Percentiles rank a stretch among this genome's conserved stretches.
Evolutionary conservation across 1,140 invertebrate genomes (phyloP).

Genomic region (Acyrthosiphon pisum): DNA sequence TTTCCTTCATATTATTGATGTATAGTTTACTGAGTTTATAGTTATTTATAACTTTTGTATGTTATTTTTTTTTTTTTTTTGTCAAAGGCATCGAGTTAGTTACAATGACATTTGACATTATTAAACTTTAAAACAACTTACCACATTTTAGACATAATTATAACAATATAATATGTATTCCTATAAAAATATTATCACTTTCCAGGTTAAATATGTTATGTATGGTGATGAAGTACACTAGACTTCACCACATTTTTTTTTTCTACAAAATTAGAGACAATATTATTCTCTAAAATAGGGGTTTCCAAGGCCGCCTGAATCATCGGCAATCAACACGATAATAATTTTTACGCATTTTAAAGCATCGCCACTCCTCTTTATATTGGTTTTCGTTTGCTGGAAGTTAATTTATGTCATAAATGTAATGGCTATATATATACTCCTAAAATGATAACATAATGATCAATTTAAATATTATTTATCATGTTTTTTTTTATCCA

Average conservation of each 20-base stretch:
- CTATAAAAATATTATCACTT: slow-evolving; percentile 27
- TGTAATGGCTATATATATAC: slow-evolving; percentile 24
- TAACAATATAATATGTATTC: background rate
- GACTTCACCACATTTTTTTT: slow-evolving; percentile 9
- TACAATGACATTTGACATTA: background rate
- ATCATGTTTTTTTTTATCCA: slow-evolving; percentile 17
- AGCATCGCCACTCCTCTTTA: slow-evolving; percentile 43
- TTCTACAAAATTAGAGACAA: background rate
- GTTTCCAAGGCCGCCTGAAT: slow-evolving; percentile 1
- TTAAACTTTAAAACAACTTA: slow-evolving; percentile 48
- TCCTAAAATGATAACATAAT: slow-evolving; percentile 56
- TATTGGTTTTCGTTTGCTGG: slow-evolving; percentile 49
- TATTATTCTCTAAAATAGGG: slow-evolving; percentile 1
- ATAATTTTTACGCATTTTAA: slow-evolving; percentile 16
- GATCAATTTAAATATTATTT: slow-evolving; percentile 53
- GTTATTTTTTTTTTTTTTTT: slow-evolving; percentile 31
- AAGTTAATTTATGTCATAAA: slow-evolving; percentile 48
- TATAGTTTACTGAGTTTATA: slow-evolving; percentile 30
- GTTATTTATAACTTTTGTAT: slow-evolving; percentile 34
- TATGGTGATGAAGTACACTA: background rate
- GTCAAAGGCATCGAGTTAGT: slow-evolving; percentile 17
- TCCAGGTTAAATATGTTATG: slow-evolving; percentile 14
- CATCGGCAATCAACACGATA: background rate
- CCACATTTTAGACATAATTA: slow-evolving; percentile 40
- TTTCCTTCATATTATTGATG: slow-evolving; percentile 43